These are phyloP conservation scores for Choloepus hoffmanni DNA, from an alignment of 2,113 vertebrate genomes.

Conservation along the genomic window DNA sequence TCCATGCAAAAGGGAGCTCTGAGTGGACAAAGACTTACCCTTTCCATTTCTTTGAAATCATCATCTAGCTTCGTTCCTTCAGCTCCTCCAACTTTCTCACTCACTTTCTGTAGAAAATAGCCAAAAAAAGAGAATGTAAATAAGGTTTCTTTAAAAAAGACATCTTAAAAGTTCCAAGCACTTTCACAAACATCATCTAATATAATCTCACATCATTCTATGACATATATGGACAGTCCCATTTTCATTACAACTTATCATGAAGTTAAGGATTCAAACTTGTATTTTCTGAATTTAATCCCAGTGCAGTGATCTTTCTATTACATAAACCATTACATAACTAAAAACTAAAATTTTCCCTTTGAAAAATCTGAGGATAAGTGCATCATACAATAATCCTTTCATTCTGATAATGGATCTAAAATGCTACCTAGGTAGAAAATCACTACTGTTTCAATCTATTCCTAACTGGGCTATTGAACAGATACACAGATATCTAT, in stretches of 20 bases:
- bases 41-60: constrained; percentile 98
- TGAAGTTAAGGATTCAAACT: background rate
- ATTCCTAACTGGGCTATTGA: constrained; percentile 41
- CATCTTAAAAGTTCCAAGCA: background rate
- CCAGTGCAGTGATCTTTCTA: background rate
- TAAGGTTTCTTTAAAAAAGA: constrained; percentile 32
- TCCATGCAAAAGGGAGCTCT: background rate
- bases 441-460: constrained; percentile 64
- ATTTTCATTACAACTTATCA: background rate
- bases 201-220: background rate
- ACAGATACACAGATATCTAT: constrained; percentile 53
- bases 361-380: constrained; percentile 21
- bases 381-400: background rate
- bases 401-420: constrained; percentile 40
- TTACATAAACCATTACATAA: background rate
- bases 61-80: constrained; percentile 97
- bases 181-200: background rate
- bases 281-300: background rate
- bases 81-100: constrained; percentile 97
- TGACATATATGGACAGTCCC: background rate
- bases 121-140: constrained; percentile 53
- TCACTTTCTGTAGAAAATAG: constrained; percentile 93
- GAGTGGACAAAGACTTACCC: constrained; percentile 86
- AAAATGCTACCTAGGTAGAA: constrained; percentile 60
- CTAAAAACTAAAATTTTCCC: constrained; percentile 36